A percentile compares a stretch with the other conserved stretches of the same genome.
These are phyloP conservation scores for Gasterosteus aculeatus DNA, from an alignment of 2,113 vertebrate genomes.

Conservation along the genomic window DNA sequence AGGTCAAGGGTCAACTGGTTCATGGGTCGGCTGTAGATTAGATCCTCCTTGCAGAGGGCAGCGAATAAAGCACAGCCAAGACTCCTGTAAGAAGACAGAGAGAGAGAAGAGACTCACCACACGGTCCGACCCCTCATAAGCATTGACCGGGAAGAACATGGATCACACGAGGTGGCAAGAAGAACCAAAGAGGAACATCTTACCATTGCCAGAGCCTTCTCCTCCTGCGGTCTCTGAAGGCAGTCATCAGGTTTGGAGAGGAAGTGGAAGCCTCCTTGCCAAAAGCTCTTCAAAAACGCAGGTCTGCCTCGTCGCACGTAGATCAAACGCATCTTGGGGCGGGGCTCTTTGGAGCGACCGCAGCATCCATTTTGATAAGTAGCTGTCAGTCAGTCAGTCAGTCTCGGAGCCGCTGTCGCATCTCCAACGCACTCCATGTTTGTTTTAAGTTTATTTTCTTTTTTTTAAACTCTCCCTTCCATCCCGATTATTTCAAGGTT, in stretches of 20 bases:
- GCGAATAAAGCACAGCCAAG: constrained; percentile 69
- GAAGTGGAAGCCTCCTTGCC: constrained; percentile 25
- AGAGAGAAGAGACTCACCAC: background rate
- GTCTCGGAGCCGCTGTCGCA: constrained; percentile 49
- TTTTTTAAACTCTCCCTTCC: constrained; percentile 26
- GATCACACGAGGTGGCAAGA: background rate
- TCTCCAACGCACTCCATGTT: constrained; percentile 48
- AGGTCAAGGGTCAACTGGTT: constrained; percentile 47
- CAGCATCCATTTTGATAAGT: constrained; percentile 50
- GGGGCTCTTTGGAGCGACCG: constrained; percentile 35
- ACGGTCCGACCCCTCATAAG: background rate
- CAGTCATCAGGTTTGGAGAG: constrained; percentile 35
- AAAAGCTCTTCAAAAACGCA: constrained; percentile 33
- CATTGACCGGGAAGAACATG: background rate
- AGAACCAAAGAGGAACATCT: constrained; percentile 16
- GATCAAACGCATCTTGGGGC: constrained; percentile 44
- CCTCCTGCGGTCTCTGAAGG: constrained; percentile 31
- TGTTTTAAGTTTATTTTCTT: constrained; percentile 24
- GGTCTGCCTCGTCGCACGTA: constrained; percentile 42
- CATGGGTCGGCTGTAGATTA: constrained; percentile 52
- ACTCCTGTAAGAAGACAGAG: constrained; percentile 49
- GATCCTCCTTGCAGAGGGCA: constrained; percentile 68
- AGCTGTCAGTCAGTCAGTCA: constrained; percentile 36
- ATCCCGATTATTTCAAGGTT: constrained; percentile 50
- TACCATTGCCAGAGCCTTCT: constrained; percentile 49